A percentile compares a stretch with the other conserved stretches of the same genome.
Conservation (phyloP, 2,113 vertebrate genomes). For the Corythornis cristatus region DNA sequence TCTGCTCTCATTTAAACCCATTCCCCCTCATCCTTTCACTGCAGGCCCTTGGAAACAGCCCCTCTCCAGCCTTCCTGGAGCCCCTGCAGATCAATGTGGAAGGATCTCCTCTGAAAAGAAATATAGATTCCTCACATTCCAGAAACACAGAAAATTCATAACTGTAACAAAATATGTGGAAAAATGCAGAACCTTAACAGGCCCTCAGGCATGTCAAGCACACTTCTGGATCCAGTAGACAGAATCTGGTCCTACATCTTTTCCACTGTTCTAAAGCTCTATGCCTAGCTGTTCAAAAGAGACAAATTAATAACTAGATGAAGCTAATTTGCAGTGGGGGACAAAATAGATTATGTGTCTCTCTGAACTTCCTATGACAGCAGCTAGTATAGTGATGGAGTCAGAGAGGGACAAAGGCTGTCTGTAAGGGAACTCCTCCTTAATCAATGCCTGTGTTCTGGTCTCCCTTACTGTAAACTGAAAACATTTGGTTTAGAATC, state of each 20-base stretch:
- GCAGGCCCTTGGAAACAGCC: too few relatives aligned
- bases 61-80: too few relatives aligned
- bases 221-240: neutral
- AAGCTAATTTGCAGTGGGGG: neutral
- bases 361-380: neutral
- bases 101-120: neutral
- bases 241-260: neutral
- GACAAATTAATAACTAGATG: slow-evolving; percentile 1
- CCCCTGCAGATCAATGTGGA: neutral
- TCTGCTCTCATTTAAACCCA: too few relatives aligned
- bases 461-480: neutral
- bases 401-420: neutral
- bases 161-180: neutral
- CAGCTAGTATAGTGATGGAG: neutral
- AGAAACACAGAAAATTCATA: neutral
- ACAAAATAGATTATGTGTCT: neutral
- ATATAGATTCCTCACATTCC: neutral
- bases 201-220: neutral
- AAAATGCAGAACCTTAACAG: neutral
- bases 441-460: neutral
- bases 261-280: neutral
- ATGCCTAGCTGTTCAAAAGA: neutral
- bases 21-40: too few relatives aligned
- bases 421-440: neutral
- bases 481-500: neutral